Base-by-base conservation (phyloP, 2,797 vertebrate species). In the Arvicola amphibius region DNA sequence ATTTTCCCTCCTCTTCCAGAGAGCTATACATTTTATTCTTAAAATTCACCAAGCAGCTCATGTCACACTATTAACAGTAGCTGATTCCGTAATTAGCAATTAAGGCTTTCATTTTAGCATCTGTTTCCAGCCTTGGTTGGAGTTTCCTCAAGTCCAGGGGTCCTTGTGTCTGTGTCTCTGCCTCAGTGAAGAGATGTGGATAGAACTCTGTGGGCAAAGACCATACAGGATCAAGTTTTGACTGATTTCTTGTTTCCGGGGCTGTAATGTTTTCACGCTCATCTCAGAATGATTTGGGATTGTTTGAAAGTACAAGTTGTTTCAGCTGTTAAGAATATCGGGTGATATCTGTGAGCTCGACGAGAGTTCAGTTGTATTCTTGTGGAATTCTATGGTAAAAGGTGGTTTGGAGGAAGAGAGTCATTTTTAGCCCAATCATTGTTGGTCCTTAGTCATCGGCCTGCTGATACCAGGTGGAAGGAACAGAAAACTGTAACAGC, bases 401-500 rank as follows among this genome's bases (percentile, higher is more conserved):
- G 56, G 80, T 56, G 59, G 12, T 67, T 43, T 48, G 43, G 73
- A 48, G 25, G 19, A 91, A 85, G 34, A 59, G 89, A 76, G 43
- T 1, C 27, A 6, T 34, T 92, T 90, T 94, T 81, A 96, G 65
- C 53, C 59, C 65, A n/a, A 83, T 92, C 12, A 67, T 19, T 51
- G 87, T 67, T 34, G n/a, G 56, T 27, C 53, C n/a, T 96, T 88
- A 74, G 46, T 94, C 56, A 84, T 73, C 12, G 5, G 85, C 59
- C 32, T 17, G 85, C 63, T 59, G 88, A 69, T 23, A 5, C n/a
- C 16, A 29, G 77, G 73, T 67, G 16, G 93, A 79, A 14, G 81
- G 90, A 93, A 86, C 56, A 91, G 69, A 89, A 48, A 83, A 69
- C 16, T 32, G 32, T 76, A 37, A 40, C n/a, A 88, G 88, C 40